Conservation (phyloP, 2,113 vertebrate genomes). For the Puffinus mauretanicus region DNA sequence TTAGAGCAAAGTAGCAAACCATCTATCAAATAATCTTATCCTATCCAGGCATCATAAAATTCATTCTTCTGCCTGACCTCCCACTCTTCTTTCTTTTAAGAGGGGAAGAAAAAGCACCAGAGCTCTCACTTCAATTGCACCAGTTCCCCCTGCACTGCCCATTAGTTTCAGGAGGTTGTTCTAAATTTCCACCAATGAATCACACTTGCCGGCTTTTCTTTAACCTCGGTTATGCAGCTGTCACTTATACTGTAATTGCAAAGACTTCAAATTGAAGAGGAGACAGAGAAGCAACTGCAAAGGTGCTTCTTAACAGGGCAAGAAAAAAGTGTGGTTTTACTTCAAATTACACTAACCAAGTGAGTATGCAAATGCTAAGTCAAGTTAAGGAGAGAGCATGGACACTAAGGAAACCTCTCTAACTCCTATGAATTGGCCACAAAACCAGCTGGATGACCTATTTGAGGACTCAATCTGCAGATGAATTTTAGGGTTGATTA, state of each 20-base stretch:
- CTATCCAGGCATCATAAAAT: neutral
- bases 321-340: neutral
- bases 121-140: neutral
- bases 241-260: neutral
- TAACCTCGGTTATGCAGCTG: neutral
- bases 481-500: neutral
- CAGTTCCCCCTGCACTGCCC: neutral
- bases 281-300: neutral
- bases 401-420: neutral
- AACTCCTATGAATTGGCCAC: neutral
- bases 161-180: neutral
- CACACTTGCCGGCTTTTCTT: neutral
- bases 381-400: neutral
- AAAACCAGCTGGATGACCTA: neutral
- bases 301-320: neutral
- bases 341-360: neutral
- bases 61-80: neutral
- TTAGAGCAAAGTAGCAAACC: neutral
- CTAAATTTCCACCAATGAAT: neutral
- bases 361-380: neutral
- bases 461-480: neutral
- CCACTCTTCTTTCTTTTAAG: neutral
- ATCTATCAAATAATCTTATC: neutral
- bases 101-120: neutral
- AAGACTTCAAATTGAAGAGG: neutral